A percentile compares a stretch with the other conserved stretches of the same genome.
Conservation (phyloP, 1,140 invertebrate species). For the Aphidius ervi region DNA sequence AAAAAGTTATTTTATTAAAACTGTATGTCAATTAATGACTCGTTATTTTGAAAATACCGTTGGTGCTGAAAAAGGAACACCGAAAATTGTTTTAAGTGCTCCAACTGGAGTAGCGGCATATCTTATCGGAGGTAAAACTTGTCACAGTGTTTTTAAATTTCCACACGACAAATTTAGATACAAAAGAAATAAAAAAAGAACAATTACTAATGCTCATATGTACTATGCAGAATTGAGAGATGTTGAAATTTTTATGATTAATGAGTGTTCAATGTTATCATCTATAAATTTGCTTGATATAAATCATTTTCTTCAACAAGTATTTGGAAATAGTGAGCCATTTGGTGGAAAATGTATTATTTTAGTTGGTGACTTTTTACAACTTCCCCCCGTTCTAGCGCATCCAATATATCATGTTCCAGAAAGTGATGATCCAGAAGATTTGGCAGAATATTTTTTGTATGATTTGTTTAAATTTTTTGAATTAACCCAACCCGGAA, state of each 20-base stretch:
- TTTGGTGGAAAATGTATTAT: conserved; percentile 20
- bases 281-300: conserved; percentile 19
- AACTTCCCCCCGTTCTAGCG: conserved; percentile 19
- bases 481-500: conserved; percentile 27
- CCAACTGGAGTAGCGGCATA: conserved; percentile 15
- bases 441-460: conserved; percentile 23
- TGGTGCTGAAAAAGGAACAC: neutral
- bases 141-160: conserved; percentile 11
- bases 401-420: conserved; percentile 22
- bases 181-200: conserved; percentile 17
- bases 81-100: conserved; percentile 3
- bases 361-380: conserved; percentile 24
- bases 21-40: neutral
- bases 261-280: conserved; percentile 27
- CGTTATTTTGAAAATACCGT: no score
- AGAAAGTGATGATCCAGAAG: conserved; percentile 16
- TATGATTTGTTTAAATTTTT: conserved; percentile 25
- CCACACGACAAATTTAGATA: neutral
- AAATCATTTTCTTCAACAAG: conserved; percentile 1
- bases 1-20: conserved; percentile 15
- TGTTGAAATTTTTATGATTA: conserved; percentile 20
- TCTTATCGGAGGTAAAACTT: conserved; percentile 11
- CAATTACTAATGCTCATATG: neutral
- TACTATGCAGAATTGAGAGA: conserved; percentile 19
- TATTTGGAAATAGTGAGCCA: neutral